A percentile compares a stretch with the other conserved stretches of the same genome.
Conservation (phyloP, 2,113 vertebrate species). For the Phoenicopterus ruber region DNA sequence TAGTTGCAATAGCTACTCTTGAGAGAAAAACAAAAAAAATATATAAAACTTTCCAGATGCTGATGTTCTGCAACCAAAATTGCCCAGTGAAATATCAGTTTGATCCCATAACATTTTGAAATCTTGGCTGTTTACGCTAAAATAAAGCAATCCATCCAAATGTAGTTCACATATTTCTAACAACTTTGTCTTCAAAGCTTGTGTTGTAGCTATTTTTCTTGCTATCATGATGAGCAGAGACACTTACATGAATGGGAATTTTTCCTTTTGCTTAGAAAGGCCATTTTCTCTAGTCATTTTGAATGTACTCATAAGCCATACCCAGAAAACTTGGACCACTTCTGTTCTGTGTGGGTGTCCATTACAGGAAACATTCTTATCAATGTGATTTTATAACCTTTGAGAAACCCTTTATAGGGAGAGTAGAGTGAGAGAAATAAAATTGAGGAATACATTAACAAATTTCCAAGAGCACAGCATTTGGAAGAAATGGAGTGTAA, state of each 20-base stretch:
- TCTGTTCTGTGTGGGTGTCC: not conserved
- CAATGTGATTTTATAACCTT: not conserved
- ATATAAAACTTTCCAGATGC: not conserved
- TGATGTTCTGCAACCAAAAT: not conserved
- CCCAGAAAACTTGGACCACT: not conserved
- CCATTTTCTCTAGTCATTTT: not conserved
- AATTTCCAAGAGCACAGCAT: not conserved
- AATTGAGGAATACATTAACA: not conserved
- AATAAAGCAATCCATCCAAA: not conserved
- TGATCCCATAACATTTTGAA: not conserved
- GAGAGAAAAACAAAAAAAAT: not conserved
- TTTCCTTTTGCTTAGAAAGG: not conserved
- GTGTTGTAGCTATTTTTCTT: not conserved
- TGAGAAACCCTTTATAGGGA: not conserved
- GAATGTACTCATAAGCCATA: not conserved
- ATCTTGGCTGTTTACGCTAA: not conserved
- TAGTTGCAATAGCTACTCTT: not conserved
- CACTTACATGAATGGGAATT: not conserved
- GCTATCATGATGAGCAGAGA: not conserved
- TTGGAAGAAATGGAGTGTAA: not conserved
- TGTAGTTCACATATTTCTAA: not conserved
- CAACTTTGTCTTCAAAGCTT: not conserved
- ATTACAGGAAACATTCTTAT: not conserved
- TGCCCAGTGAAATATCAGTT: not conserved
- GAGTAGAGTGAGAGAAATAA: not conserved